phyloP scores from a whole-genome alignment of 2,113 vertebrate genomes.

The Capra hircus region DNA sequence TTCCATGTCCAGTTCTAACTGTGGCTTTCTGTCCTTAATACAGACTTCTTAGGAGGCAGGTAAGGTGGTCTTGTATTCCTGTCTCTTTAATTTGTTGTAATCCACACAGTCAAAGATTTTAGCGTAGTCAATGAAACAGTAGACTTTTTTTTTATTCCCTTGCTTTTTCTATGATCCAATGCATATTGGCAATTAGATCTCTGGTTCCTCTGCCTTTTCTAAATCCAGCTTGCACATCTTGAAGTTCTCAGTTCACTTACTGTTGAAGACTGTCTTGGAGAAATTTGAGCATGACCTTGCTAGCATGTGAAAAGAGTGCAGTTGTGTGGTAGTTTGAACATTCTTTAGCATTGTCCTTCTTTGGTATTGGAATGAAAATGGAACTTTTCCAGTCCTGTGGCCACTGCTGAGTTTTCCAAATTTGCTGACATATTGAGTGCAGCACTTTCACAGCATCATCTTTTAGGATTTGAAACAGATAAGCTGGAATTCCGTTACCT shows the following conservation, averaged over 20 bases:
- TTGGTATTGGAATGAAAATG: not conserved
- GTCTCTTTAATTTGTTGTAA: not conserved
- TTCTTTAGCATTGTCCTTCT: not conserved
- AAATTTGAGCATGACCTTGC: not conserved
- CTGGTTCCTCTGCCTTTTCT: not conserved
- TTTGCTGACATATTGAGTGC: not conserved
- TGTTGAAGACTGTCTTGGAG: not conserved
- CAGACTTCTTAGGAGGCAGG: not conserved
- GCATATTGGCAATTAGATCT: not conserved
- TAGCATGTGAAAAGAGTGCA: not conserved
- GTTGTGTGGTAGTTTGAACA: not conserved
- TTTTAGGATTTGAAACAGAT: not conserved
- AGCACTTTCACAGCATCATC: not conserved
- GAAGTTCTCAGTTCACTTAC: not conserved
- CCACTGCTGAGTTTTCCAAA: not conserved
- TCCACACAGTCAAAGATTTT: not conserved
- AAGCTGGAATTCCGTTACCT: not conserved
- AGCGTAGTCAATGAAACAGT: not conserved
- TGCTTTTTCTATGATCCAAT: not conserved
- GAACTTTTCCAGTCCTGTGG: not conserved
- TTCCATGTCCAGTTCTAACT: not conserved
- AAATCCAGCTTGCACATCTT: not conserved
- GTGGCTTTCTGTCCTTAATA: not conserved
- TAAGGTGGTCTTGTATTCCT: not conserved
- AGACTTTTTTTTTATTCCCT: not conserved